phyloP scores from a whole-genome alignment of 2,888 invertebrate genomes.

The Proisotoma minuta region DNA sequence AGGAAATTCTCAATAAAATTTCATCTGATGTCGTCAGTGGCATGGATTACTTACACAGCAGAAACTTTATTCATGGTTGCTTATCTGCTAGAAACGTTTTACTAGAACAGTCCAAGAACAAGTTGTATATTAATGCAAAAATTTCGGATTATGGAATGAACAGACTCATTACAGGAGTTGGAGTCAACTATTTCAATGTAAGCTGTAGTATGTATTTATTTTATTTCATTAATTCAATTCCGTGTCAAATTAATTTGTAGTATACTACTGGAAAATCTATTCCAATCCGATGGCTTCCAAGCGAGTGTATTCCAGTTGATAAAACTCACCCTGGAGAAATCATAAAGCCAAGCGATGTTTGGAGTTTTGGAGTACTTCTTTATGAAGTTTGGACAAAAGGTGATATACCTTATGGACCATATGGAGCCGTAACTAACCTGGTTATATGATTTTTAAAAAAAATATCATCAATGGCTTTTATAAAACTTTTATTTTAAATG shows the following conservation, averaged over 20 bases:
- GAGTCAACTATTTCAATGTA: constrained; percentile 24
- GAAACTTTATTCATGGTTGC: constrained; percentile 28
- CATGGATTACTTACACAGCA: constrained; percentile 31
- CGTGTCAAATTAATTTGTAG: constrained; percentile 5
- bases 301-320: constrained; percentile 24
- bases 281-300: constrained; percentile 31
- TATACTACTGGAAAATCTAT: constrained; percentile 11
- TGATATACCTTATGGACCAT: constrained; percentile 20
- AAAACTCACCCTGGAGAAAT: neutral
- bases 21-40: constrained; percentile 24
- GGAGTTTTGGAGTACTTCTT: constrained; percentile 29
- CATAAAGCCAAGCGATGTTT: constrained; percentile 20
- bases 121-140: constrained; percentile 26
- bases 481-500: no score
- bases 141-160: constrained; percentile 32
- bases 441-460: constrained; percentile 3
- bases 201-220: neutral
- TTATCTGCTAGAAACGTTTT: constrained; percentile 34
- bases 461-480: neutral
- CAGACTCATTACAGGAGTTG: constrained; percentile 15
- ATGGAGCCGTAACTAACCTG: constrained; percentile 4
- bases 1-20: no score
- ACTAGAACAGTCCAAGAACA: constrained; percentile 11
- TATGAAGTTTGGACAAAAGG: constrained; percentile 29
- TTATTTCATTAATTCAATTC: neutral